Evolutionary conservation across 53 echinoderm and acorn worm genomes (phyloP), one percentile per base, ranked within the genome.

Genomic region (Zoroaster sp.): DNA sequence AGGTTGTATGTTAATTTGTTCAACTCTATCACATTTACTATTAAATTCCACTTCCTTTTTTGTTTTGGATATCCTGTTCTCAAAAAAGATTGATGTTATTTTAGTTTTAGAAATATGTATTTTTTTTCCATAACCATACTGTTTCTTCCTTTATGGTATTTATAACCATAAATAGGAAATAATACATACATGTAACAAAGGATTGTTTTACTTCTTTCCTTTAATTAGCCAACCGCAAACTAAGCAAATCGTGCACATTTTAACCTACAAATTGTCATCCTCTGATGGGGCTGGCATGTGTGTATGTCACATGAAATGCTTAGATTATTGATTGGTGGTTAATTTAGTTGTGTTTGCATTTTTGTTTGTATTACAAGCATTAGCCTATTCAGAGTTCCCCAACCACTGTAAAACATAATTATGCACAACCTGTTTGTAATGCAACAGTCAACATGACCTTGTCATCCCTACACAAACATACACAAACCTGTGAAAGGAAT

Each of bases 381-480:
- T 40, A 71, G 9, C 31, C 20, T 45, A 37, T 71, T 23, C 85
- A 70, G 46, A 21, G 2, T 33, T 70, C 4, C 1, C 81, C 23
- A 51, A 49, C 85, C 85, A 85, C 85, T n/a, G 69, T 47, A 43
- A 36, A 46, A 13, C 67, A 63, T 66, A 70, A 85, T 71, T 85
- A 71, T 85, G 85, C 85, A 81, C 81, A 71, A 71, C 71, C 70
- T 71, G 83, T 71, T 49, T 70, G 69, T 69, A 70, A 85, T 85
- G 85, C 85, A 85, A 85, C 85, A 85, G 85, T 71, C 85, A 54
- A 85, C 71, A 85, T 85, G 85, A 85, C 85, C 85, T 85, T 69
- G 85, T 35, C 85, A 81, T 67, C 81, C 28, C 81, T 81, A 67
- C 81, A 81, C 81, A 81, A 85, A 71, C 85, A 85, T 71, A 85